These are phyloP conservation scores for Julus scanicus DNA, from an alignment of 2,888 invertebrate species.

Conservation along the genomic window DNA sequence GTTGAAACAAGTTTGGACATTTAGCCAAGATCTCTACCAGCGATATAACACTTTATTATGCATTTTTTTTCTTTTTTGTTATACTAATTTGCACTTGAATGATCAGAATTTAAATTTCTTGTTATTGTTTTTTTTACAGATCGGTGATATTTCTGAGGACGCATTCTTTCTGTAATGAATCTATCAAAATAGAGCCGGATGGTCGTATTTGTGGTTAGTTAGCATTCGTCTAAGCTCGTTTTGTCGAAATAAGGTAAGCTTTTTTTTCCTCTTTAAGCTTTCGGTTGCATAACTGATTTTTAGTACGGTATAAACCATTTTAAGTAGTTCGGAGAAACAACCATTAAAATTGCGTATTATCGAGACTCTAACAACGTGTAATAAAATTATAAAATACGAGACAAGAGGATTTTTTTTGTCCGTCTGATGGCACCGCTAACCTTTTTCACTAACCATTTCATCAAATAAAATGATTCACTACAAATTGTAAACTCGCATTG, in stretches of 20 bases:
- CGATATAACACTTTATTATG: no score
- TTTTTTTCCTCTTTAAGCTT: neutral
- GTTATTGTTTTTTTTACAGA: neutral
- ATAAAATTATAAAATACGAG: neutral
- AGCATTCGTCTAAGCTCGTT: neutral
- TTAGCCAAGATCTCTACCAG: no score
- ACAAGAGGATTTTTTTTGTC: neutral
- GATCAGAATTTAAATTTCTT: no score
- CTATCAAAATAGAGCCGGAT: neutral
- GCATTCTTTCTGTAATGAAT: neutral
- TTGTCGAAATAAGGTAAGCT: neutral
- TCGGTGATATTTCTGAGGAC: neutral
- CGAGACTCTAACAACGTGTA: neutral
- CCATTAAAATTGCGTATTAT: neutral
- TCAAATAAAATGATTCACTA: neutral
- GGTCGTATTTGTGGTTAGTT: neutral
- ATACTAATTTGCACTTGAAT: no score
- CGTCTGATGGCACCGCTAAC: neutral
- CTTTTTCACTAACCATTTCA: neutral
- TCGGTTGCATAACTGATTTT: neutral
- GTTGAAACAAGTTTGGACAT: no score
- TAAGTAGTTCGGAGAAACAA: neutral
- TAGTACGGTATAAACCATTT: neutral
- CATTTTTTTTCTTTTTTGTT: no score
- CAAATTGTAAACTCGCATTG: neutral